Percentiles rank a stretch among this genome's conserved stretches.
phyloP scores from a whole-genome alignment of 1,140 invertebrate species.

The Anastrepha ludens region DNA sequence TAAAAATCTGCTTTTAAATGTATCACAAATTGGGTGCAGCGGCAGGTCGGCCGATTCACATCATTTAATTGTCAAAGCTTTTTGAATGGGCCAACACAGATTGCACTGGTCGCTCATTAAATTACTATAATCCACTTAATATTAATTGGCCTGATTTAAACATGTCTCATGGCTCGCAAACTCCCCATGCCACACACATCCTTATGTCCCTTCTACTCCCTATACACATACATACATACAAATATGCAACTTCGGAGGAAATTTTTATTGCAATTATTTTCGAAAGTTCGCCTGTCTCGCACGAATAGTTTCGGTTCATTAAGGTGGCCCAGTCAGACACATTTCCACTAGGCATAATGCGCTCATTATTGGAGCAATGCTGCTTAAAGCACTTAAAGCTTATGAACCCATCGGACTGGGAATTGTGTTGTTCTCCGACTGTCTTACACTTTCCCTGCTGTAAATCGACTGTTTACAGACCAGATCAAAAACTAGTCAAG shows the following conservation, averaged over 20 bases:
- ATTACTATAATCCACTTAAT: constrained; percentile 58
- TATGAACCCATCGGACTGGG: no score
- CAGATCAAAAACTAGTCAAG: no score
- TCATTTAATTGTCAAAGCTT: constrained; percentile 28
- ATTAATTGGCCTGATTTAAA: constrained; percentile 57
- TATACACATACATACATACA: not conserved
- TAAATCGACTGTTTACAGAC: no score
- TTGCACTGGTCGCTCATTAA: constrained; percentile 52
- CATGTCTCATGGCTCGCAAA: constrained; percentile 50
- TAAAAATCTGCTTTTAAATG: constrained; percentile 38
- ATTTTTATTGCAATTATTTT: constrained; percentile 51
- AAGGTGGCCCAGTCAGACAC: not conserved
- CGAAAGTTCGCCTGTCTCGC: no score
- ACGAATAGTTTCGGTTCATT: constrained; percentile 13
- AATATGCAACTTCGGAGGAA: not conserved
- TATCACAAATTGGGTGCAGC: constrained; percentile 8
- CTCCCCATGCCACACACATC: no score
- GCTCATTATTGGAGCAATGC: not conserved
- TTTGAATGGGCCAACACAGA: not conserved
- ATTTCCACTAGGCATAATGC: not conserved
- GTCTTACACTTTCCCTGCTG: no score
- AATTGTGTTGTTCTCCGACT: no score
- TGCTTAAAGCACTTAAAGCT: no score
- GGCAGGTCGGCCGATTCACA: not conserved
- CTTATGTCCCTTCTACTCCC: no score